Percentiles rank a stretch among this genome's conserved stretches.
These are phyloP conservation scores for Malurus elegans DNA, from an alignment of 2,113 vertebrate genomes.

Conservation along the genomic window DNA sequence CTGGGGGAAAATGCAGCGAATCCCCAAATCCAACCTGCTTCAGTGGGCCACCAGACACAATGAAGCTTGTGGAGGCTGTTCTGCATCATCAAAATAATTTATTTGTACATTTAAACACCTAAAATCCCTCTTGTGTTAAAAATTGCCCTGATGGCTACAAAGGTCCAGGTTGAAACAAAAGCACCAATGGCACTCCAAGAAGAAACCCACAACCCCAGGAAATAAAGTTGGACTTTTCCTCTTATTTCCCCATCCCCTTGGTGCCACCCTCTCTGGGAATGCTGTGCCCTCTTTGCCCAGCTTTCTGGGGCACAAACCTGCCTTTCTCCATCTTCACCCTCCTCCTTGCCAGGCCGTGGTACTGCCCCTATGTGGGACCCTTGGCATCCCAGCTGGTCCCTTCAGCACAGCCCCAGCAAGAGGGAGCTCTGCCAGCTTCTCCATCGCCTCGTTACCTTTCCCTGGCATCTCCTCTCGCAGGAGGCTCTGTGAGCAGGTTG, in stretches of 20 bases:
- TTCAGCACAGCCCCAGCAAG: accelerated
- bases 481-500: neutral
- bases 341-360: neutral
- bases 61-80: neutral
- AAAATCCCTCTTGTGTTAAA: neutral
- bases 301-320: neutral
- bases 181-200: neutral
- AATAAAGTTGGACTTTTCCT: neutral
- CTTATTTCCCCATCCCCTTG: neutral
- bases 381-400: neutral
- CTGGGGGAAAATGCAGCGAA: neutral
- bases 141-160: neutral
- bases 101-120: neutral
- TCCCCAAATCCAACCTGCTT: neutral
- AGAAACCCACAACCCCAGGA: neutral
- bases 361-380: accelerated
- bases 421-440: neutral
- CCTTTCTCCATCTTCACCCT: neutral
- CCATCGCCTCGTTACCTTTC: neutral
- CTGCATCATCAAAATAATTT: neutral
- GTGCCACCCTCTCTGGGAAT: neutral
- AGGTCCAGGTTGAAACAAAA: neutral
- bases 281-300: neutral
- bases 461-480: neutral
- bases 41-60: neutral